Evolutionary conservation across 2,113 vertebrate species (phyloP).

Genomic region (Collichthys lucidus): DNA sequence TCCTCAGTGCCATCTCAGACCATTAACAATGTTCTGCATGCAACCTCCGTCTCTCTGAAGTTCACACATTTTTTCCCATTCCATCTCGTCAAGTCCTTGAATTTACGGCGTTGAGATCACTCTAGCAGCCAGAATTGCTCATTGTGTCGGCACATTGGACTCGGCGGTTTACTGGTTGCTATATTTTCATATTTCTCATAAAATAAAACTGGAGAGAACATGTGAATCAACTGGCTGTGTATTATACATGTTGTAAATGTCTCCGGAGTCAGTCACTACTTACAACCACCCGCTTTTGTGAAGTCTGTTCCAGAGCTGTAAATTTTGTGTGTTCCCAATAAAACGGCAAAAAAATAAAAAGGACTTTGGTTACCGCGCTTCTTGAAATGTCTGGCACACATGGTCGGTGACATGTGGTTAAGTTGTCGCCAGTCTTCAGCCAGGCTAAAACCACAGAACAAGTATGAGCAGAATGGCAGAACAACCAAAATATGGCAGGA

Average conservation of each 20-base stretch:
- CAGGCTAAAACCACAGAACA: constrained; percentile 10
- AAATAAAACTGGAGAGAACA: constrained; percentile 15
- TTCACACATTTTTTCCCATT: constrained; percentile 9
- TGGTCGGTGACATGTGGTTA: constrained; percentile 27
- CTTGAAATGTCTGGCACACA: constrained; percentile 43
- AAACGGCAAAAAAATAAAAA: neutral
- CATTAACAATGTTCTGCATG: constrained; percentile 26
- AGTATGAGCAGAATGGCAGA: constrained; percentile 17
- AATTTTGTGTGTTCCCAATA: constrained; percentile 25
- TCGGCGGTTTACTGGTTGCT: constrained; percentile 17
- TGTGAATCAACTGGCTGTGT: constrained; percentile 1
- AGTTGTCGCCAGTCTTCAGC: constrained; percentile 27
- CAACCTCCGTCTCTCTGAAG: neutral
- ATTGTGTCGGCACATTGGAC: neutral
- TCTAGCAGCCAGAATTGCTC: neutral
- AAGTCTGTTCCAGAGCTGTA: constrained; percentile 27
- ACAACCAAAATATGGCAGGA: constrained; percentile 23
- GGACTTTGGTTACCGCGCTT: constrained; percentile 14
- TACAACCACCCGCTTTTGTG: constrained; percentile 10
- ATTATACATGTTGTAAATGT: constrained; percentile 3
- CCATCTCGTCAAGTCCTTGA: constrained; percentile 9
- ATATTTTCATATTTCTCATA: constrained; percentile 21
- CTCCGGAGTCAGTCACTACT: neutral
- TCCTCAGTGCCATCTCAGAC: constrained; percentile 1
- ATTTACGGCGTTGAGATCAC: constrained; percentile 17